Evolutionary conservation across 2,797 vertebrate genomes (phyloP), one percentile per base, ranked within the genome.

Genomic region (Antennarius maculatus): DNA sequence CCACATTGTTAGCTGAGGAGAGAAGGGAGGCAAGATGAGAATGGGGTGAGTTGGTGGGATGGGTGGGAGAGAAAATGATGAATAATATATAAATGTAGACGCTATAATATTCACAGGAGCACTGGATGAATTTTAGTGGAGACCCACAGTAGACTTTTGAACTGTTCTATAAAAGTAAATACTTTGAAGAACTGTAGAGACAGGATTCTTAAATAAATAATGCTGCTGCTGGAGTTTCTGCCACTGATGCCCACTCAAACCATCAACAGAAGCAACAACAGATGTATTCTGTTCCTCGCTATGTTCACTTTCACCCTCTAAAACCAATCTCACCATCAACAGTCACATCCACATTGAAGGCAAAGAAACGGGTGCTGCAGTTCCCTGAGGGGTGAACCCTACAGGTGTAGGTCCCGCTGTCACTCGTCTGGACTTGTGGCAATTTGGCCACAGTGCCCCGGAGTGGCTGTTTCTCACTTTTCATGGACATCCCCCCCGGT

Each of bases 321-420:
- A 29, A 16, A 27, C 53, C 29, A 31, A 34, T n/a, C 91, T 93
- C 77, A 93, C 93, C 88, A 1, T 83, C 65, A 43, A 92, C 72
- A 6, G 23, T 70, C 52, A 94, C 79, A 0, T 75, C 29, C 69
- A 93, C 82, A 2, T 31, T 52, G 76, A 89, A 90, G 64, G 67
- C 0, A 42, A 86, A 86, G 12, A 63, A 10, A 18, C 9, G 0
- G 5, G 7, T 77, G 34, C 42, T 72, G 77, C 71, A 69, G 42
- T 76, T 81, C 4, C 81, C 80, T 47, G 14, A 15, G 0, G 77
- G 65, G 58, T 59, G 48, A 51, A 93, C 78, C 43, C 42, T 71
- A 54, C 93, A 94, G 52, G 71, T 54, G 43, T 94, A 95, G 47
- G 42, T 6, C 27, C 93, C 94, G 0, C 1, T 27, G 51, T 95